A percentile compares a stretch with the other conserved stretches of the same genome.
phyloP scores from a whole-genome alignment of 2,797 vertebrate genomes.

The Pantherophis alleghaniensis region DNA sequence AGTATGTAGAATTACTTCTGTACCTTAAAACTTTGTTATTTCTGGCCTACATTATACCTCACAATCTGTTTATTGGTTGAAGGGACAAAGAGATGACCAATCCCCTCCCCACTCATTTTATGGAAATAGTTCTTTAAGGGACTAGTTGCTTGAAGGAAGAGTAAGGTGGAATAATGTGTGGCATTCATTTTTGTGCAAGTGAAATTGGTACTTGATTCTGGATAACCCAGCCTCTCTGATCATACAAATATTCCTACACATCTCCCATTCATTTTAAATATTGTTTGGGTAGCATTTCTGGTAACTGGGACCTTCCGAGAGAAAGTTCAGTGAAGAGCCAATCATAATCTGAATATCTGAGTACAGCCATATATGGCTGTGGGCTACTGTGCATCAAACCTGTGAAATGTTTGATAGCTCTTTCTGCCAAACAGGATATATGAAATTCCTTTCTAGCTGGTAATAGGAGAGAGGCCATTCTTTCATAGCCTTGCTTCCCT shows the following conservation, averaged over 20 bases:
- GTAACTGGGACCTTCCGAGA: not conserved
- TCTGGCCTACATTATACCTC: not conserved
- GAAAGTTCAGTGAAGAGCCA: not conserved
- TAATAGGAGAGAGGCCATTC: not conserved
- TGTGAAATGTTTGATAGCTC: not conserved
- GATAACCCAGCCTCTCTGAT: not conserved
- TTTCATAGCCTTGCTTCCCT: not conserved
- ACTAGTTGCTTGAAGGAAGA: not conserved
- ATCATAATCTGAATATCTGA: not conserved
- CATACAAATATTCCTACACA: not conserved
- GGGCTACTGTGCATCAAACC: not conserved
- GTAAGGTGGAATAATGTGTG: not conserved
- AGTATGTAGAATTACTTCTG: not conserved
- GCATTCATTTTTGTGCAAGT: not conserved
- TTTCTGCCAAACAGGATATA: not conserved
- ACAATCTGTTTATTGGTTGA: not conserved
- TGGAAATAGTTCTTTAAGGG: not conserved
- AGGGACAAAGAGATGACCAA: not conserved
- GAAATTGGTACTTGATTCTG: not conserved
- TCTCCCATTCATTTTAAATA: not conserved
- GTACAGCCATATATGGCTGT: not conserved
- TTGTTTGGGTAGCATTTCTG: not conserved
- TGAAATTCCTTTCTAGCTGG: not conserved
- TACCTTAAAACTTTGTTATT: not conserved
- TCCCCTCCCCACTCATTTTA: not conserved